Base-by-base conservation (phyloP, 2,888 invertebrate genomes). In the Diarsia rubi region DNA sequence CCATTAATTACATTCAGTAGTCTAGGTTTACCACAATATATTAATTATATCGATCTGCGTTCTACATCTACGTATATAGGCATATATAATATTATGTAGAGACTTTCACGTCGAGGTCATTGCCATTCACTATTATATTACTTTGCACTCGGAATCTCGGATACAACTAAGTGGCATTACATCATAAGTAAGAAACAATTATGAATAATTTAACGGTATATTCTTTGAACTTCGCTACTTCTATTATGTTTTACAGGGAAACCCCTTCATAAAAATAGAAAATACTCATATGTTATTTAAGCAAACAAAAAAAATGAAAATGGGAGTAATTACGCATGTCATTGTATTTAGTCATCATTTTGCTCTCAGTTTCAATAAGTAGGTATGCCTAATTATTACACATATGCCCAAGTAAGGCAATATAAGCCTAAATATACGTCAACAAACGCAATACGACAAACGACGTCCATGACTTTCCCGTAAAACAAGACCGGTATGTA, bases 401-500 rank as follows among this genome's bases (percentile, higher is more conserved):
- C 57, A 57, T 31, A 19, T 3, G 11, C 31, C 3, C 4, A 66
- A 47, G 47, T 57, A 49, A 47, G 24, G 31, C 37, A 42, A 65
- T 3, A 47, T 47, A 66, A 66, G 14, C 52, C 16, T 62, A 24
- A 16, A 27, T 31, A 52, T n/a, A 31, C 21, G 42, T 59, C 63
- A 24, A 60, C 47, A 49, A 60, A 99, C 92, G 99, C 99, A 98
- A 96, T 96, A 97, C 92, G 27, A 64, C 62, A 64, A 64, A 62
- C 19, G 45, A 59, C 59, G 19, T 73, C 42, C 62, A 59, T 12
- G 42, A 75, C 72, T 85, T 83, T 85, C 62, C 52, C 69, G 31
- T 37, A 21, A 60, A 73, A 44, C 49, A 27, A 66, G 52, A 57
- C 73, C 59, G 69, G 71, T 75, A 57, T n/a, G n/a, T n/a, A n/a